These are phyloP conservation scores for Ectemnius lituratus DNA, from an alignment of 2,888 invertebrate genomes.

Conservation along the genomic window DNA sequence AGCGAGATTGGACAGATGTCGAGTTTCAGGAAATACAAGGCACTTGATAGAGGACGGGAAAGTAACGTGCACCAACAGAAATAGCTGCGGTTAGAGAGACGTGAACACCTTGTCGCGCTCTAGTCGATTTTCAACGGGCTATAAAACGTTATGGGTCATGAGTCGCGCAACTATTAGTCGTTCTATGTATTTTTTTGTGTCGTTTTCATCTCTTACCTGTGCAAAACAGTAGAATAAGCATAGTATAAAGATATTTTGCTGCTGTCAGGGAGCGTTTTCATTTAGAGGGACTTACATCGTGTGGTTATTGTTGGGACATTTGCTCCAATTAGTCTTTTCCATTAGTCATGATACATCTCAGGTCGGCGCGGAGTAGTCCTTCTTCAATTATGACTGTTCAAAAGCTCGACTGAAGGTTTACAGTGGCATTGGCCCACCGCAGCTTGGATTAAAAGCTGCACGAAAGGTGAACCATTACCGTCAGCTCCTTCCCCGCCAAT, in stretches of 20 bases:
- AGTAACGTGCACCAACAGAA: conserved; percentile 16
- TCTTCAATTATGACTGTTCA: conserved; percentile 55
- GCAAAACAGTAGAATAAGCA: too few relatives aligned
- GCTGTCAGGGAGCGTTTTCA: too few relatives aligned
- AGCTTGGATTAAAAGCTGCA: conserved; percentile 58
- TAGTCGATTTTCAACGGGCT: too few relatives aligned
- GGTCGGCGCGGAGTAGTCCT: conserved; percentile 45
- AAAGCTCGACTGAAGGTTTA: conserved; percentile 58
- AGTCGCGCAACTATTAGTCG: too few relatives aligned
- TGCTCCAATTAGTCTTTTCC: conserved; percentile 51
- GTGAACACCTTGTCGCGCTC: too few relatives aligned
- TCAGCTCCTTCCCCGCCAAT: neutral
- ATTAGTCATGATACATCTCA: conserved; percentile 53
- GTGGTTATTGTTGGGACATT: conserved; percentile 41
- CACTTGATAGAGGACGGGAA: conserved; percentile 46
- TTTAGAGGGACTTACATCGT: too few relatives aligned
- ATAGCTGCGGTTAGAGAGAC: neutral
- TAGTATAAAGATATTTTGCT: too few relatives aligned
- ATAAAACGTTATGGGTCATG: too few relatives aligned
- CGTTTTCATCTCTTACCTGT: too few relatives aligned
- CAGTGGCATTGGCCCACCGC: conserved; percentile 60
- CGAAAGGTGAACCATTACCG: conserved; percentile 42
- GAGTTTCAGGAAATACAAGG: conserved; percentile 40
- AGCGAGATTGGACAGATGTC: conserved; percentile 59
- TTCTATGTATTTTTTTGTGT: too few relatives aligned